A percentile compares a stretch with the other conserved stretches of the same genome.
Evolutionary conservation across 2,888 invertebrate species (phyloP).

Genomic region (Zygothrica quintamaculata): DNA sequence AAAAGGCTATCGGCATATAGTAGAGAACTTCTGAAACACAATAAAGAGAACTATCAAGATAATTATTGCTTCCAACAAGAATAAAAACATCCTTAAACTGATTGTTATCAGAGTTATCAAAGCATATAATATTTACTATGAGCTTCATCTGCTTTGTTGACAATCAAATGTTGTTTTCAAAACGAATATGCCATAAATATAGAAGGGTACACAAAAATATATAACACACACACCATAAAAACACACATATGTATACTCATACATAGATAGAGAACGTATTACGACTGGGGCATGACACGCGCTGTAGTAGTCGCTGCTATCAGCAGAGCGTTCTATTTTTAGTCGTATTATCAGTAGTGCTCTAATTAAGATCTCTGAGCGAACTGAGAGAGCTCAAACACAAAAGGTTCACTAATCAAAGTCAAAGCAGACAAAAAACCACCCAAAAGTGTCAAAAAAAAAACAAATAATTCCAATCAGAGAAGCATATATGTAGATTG

Average conservation of each 20-base stretch:
- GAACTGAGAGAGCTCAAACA: conserved; percentile 60
- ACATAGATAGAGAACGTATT: conserved; percentile 21
- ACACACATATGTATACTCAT: too few relatives aligned
- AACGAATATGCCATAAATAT: conserved; percentile 5
- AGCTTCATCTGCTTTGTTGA: too few relatives aligned
- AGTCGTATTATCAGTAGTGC: conserved; percentile 71
- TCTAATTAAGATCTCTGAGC: conserved; percentile 76
- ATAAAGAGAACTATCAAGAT: too few relatives aligned
- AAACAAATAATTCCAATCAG: not conserved
- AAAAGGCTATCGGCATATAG: not conserved
- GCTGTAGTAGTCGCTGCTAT: conserved; percentile 58
- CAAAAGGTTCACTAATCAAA: conserved; percentile 55
- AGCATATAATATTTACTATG: too few relatives aligned
- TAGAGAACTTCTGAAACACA: too few relatives aligned
- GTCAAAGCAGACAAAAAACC: conserved; percentile 36
- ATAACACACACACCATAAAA: too few relatives aligned
- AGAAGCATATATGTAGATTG: too few relatives aligned
- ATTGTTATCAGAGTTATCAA: too few relatives aligned
- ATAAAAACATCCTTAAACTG: too few relatives aligned
- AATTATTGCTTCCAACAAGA: too few relatives aligned
- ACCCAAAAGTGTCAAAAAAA: conserved; percentile 7
- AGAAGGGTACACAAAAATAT: conserved; percentile 7
- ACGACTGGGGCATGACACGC: conserved; percentile 52
- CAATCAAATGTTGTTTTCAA: too few relatives aligned
- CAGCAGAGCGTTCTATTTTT: conserved; percentile 66